These are phyloP conservation scores for Sternarchorhynchus goeldii DNA, from an alignment of 2,797 vertebrate species.

Conservation along the genomic window DNA sequence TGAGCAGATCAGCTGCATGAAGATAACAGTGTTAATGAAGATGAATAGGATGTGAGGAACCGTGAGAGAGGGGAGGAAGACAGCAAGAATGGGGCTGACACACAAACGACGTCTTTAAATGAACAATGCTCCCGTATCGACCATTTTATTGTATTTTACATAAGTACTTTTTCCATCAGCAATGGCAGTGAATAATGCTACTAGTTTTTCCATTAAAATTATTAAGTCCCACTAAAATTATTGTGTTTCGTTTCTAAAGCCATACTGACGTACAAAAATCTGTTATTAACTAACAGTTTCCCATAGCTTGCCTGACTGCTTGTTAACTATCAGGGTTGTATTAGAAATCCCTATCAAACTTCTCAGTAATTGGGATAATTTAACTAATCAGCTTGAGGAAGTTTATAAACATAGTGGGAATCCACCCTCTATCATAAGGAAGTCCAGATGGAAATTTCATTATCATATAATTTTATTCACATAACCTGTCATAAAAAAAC, in stretches of 20 bases:
- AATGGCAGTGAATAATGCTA: too few species aligned
- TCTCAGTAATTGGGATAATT: neutral
- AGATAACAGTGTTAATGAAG: neutral
- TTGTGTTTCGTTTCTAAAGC: neutral
- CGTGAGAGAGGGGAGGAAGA: neutral
- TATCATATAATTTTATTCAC: slow-evolving; percentile 13
- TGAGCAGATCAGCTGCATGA: neutral
- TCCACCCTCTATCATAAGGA: slow-evolving; percentile 19
- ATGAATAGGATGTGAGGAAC: neutral
- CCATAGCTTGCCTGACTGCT: neutral
- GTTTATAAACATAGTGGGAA: slow-evolving; percentile 1
- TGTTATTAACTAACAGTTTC: slow-evolving; percentile 8
- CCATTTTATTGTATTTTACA: neutral
- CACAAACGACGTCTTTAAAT: too few species aligned
- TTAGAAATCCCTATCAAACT: slow-evolving; percentile 15
- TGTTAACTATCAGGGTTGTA: too few species aligned
- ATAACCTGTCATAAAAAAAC: neutral
- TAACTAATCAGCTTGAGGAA: slow-evolving; percentile 18
- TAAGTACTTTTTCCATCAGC: too few species aligned
- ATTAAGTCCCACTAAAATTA: too few species aligned
- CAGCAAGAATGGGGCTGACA: too few species aligned
- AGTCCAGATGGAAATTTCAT: slow-evolving; percentile 33
- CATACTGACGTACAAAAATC: neutral
- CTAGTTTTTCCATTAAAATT: too few species aligned
- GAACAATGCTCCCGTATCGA: neutral